A percentile compares a stretch with the other conserved stretches of the same genome.
These are phyloP conservation scores for Ginglymostoma cirratum DNA, from an alignment of 2,113 vertebrate species.

Conservation along the genomic window DNA sequence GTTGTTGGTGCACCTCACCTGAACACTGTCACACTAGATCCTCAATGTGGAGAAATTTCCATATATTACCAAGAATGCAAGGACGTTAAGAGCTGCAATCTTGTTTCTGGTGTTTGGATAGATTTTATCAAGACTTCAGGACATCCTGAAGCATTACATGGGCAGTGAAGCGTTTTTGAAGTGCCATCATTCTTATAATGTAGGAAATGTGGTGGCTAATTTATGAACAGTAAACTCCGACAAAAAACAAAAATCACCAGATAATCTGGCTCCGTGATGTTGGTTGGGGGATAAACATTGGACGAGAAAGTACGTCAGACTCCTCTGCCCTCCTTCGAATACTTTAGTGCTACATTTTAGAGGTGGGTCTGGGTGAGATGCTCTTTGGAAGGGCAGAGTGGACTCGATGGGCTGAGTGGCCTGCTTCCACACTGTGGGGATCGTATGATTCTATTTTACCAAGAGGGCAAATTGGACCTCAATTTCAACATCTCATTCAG, in stretches of 20 bases:
- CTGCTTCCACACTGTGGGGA: too few species aligned
- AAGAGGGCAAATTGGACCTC: background rate
- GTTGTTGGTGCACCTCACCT: background rate
- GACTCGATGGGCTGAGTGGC: too few species aligned
- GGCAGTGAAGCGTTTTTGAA: background rate
- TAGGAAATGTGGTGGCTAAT: background rate
- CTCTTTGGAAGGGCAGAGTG: too few species aligned
- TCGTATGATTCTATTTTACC: background rate
- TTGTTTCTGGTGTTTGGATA: background rate
- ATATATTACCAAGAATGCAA: background rate
- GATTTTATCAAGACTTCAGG: background rate
- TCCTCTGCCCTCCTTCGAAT: background rate
- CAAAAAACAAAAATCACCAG: background rate
- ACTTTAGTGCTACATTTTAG: background rate
- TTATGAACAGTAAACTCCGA: background rate
- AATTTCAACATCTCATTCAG: background rate
- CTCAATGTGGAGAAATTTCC: background rate
- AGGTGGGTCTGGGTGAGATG: too few species aligned
- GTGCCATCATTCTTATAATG: background rate
- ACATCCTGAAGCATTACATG: background rate
- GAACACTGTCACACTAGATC: background rate
- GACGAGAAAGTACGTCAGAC: background rate
- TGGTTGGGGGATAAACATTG: background rate
- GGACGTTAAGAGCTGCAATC: background rate
- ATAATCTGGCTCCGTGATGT: background rate